Evolutionary conservation across 2,888 invertebrate species (phyloP), one percentile per base, ranked within the genome.

Genomic region (Hypsopygia costalis): DNA sequence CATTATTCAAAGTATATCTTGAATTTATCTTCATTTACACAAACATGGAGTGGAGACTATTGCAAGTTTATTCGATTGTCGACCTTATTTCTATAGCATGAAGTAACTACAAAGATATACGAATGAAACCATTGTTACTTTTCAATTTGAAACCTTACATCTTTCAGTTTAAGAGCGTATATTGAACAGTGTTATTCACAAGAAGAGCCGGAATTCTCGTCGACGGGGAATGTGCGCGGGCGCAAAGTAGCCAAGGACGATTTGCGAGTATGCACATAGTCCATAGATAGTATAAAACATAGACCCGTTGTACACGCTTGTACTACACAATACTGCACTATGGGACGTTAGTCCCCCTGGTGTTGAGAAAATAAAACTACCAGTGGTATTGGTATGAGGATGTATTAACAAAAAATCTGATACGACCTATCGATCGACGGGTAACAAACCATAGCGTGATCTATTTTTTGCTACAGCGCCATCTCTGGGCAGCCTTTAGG

Each of bases 191-290:
- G 3, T 16, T 16, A 11, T 5, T 25, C 10, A 27, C 16, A 45
- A 47, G 71, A 70, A 58, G 68, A 68, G 67, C 45, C 65, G 63
- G 63, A 64, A 66, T 70, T 44, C 44, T 44, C 33, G 48, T 25
- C 53, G 52, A 44, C 59, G 65, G 72, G 70, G 78, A 79, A 75
- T 70, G 75, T 72, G 61, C 66, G 67, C 65, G 39, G 57, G 66
- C 62, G 62, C 60, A 52, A 22, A 33, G 10, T 33, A 27, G 56
- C 59, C 78, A 79, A 80, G 80, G 80, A 76, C 80, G 58, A 25
- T 20, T 10, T 34, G 38, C 35, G 31, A 30, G 11, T 37, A 34
- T 36, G 33, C 29, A 31, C 30, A 29, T 40, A 29, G 40, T 16
- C 2, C 16, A 16, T 16, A 25, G 25, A 25, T 25, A 25, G 25